Percentiles rank a stretch among this genome's conserved stretches.
These are phyloP conservation scores for Turdus rufiventris DNA, from an alignment of 2,113 vertebrate species.

Conservation along the genomic window DNA sequence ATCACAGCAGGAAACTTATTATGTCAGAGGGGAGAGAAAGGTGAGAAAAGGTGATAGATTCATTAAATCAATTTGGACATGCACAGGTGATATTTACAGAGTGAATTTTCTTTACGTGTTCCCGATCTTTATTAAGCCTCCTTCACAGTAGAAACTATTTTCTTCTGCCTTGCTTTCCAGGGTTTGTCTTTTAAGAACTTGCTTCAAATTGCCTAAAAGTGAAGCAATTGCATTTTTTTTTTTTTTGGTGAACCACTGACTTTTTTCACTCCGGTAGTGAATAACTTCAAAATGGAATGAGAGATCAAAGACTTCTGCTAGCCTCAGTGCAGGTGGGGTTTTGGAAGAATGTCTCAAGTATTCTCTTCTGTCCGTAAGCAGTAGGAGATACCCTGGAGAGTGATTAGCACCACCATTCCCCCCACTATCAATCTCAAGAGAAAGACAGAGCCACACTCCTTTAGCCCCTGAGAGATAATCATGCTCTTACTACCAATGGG, in stretches of 20 bases:
- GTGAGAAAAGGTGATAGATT: conserved; percentile 37
- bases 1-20: conserved; percentile 43
- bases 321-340: background rate
- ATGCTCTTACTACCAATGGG: background rate
- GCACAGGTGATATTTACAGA: conserved; percentile 28
- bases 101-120: conserved; percentile 15
- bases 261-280: background rate
- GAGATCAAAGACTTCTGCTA: background rate
- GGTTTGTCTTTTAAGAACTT: background rate
- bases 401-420: background rate
- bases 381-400: background rate
- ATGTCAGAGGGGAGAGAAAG: conserved; percentile 20
- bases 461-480: background rate
- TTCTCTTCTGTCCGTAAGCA: background rate
- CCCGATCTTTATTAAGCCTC: background rate
- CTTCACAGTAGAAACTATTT: background rate
- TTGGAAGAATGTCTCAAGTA: background rate
- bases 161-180: background rate
- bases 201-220: background rate
- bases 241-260: background rate
- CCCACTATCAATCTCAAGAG: background rate
- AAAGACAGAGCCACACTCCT: background rate
- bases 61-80: conserved; percentile 33
- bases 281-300: background rate
- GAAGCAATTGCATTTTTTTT: background rate